These are phyloP conservation scores for Gopherus evgoodei DNA, from an alignment of 2,113 vertebrate genomes.

Conservation along the genomic window DNA sequence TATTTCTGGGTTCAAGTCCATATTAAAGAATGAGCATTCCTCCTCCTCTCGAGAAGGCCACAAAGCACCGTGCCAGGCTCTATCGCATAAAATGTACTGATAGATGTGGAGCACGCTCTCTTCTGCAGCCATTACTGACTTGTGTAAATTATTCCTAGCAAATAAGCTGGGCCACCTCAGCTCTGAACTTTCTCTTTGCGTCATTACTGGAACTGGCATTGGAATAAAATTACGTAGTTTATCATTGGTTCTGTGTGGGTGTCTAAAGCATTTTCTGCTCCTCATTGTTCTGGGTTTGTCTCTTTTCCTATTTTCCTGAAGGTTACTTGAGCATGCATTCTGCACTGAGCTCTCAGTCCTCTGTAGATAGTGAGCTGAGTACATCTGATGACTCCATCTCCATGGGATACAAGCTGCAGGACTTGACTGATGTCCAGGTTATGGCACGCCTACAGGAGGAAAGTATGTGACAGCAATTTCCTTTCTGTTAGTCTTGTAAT, in stretches of 20 bases:
- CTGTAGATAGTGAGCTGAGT: conserved; percentile 92
- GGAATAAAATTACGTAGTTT: neutral
- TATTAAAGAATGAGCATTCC: neutral
- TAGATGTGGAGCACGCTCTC: fast-evolving
- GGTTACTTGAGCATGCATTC: conserved; percentile 84
- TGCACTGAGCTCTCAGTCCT: conserved; percentile 92
- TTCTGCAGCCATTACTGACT: neutral
- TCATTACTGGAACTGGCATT: neutral
- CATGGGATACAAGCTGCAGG: conserved; percentile 95
- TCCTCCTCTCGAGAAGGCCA: neutral
- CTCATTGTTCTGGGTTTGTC: neutral
- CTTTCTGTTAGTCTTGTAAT: neutral
- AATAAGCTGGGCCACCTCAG: neutral
- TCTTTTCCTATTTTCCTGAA: conserved; percentile 22
- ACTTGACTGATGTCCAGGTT: conserved; percentile 94
- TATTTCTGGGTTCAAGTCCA: neutral
- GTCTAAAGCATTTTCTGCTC: neutral
- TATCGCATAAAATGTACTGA: neutral
- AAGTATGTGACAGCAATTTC: conserved; percentile 78
- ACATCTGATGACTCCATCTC: conserved; percentile 94
- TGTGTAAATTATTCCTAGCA: neutral
- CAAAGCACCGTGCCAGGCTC: neutral
- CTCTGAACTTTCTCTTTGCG: neutral
- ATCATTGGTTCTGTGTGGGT: fast-evolving
- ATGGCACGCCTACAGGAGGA: conserved; percentile 95